Base-by-base conservation (phyloP, 2,797 vertebrate genomes). In the Oryzias sinensis region DNA sequence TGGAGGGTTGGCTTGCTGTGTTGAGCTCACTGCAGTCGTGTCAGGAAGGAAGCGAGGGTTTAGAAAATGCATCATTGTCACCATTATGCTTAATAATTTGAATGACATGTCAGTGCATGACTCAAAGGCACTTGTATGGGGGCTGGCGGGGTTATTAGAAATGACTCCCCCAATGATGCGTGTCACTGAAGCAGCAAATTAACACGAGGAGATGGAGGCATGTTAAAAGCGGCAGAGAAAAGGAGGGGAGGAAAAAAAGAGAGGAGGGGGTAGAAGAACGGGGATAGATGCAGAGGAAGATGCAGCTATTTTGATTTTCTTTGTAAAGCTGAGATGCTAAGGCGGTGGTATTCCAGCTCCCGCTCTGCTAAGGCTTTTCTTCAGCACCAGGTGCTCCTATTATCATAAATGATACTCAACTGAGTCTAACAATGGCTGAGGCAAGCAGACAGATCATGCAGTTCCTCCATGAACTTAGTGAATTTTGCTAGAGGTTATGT, bases 181-280 rank as follows among this genome's bases (percentile, higher is more conserved):
- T 93, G 89, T 92, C 91, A 92, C 84, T 92, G 92, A 92, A 93
- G 91, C 91, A 92, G 91, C 90, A 93, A 93, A 93, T 93, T 92
- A 92, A 93, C 91, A 91, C 55, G 79, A 86, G 80, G 83, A 79
- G 88, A 89, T 78, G 84, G 82, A 79, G 74, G 81, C 80, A 78
- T 68, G 78, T 84, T 85, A 75, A 88, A 83, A 87, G 74, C 72
- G 49, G 57, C 62, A 22, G 62, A 72, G 68, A 70, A 46, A 57
- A 56, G 59, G 66, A 43, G 68, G 57, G 71, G 57, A 42, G 4
- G 56, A 49, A 53, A 43, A 57, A 63, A 49, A 58, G 45, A 40
- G 27, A 49, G 59, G 48, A 22, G 63, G 54, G 65, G 47, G 69
- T 20, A 58, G 64, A 49, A 49, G 57, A 68, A 48, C 58, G 18